Evolutionary conservation across 2,888 invertebrate species (phyloP).

Genomic region (Drosophila paranaensis): DNA sequence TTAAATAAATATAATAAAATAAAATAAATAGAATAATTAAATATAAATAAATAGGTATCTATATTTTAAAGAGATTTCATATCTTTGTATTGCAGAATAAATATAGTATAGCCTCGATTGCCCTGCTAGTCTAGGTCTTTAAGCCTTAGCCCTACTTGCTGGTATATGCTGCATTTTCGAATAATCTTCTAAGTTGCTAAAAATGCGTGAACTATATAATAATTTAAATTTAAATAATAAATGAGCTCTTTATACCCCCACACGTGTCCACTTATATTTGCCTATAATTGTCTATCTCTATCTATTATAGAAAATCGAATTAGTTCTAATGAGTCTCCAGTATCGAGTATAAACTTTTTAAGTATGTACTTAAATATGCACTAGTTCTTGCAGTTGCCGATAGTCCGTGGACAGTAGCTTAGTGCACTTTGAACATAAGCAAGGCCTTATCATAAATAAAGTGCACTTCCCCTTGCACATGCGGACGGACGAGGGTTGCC

Average conservation of each 20-base stretch:
- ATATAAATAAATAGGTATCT: no score
- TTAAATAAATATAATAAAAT: not conserved
- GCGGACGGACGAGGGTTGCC: conserved; percentile 11
- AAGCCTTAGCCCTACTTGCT: not conserved
- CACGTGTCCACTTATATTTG: not conserved
- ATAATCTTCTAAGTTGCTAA: not conserved
- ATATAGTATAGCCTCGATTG: not conserved
- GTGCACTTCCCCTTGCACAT: conserved; percentile 34
- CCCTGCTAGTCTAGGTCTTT: not conserved
- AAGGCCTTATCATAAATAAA: conserved; percentile 51
- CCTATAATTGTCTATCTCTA: not conserved
- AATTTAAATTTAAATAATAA: not conserved
- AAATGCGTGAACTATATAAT: not conserved
- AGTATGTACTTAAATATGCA: conserved; percentile 3
- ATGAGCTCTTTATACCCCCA: not conserved
- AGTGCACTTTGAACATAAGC: conserved; percentile 22
- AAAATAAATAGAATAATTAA: no score
- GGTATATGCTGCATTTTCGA: not conserved
- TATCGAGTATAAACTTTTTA: not conserved
- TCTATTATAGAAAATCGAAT: not conserved
- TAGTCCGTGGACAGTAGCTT: not conserved
- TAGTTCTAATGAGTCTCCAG: not conserved
- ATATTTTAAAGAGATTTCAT: not conserved
- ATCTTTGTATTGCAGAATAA: no score
- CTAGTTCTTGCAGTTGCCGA: not conserved